A percentile compares a stretch with the other conserved stretches of the same genome.
phyloP scores from a whole-genome alignment of 2,113 vertebrate species.

The Eulemur rufifrons region DNA sequence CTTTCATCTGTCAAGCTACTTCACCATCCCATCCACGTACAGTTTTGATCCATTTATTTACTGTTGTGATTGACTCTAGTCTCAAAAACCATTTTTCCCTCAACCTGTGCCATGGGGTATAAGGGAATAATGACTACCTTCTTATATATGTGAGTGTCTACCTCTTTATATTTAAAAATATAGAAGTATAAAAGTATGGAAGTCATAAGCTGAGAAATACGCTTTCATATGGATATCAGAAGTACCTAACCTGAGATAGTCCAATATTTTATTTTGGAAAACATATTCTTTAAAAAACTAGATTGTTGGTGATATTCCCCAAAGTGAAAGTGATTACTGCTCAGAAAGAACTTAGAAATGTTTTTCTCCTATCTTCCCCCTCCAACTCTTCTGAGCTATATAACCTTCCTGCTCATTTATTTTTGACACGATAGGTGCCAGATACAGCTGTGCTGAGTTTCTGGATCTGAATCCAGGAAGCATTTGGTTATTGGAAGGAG shows the following conservation, averaged over 20 bases:
- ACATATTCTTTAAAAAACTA: neutral
- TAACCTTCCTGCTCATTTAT: neutral
- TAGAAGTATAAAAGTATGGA: neutral
- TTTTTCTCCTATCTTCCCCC: neutral
- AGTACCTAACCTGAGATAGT: neutral
- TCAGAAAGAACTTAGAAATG: neutral
- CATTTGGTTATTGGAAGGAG: neutral
- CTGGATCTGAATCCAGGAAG: neutral
- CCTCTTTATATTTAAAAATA: neutral
- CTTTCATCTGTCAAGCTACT: neutral
- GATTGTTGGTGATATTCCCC: neutral
- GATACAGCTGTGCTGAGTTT: neutral
- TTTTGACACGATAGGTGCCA: neutral
- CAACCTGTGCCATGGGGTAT: neutral
- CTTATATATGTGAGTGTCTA: neutral
- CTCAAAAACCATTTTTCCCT: conserved; percentile 22
- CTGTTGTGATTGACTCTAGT: neutral
- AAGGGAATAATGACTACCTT: neutral
- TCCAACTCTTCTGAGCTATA: neutral
- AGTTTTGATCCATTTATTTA: conserved; percentile 19
- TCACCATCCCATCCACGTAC: neutral
- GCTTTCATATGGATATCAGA: neutral
- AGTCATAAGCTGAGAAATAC: neutral
- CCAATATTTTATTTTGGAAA: neutral
- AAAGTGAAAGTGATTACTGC: neutral